These are phyloP conservation scores for Stenodera caucasica DNA, from an alignment of 2,888 invertebrate genomes.

Conservation along the genomic window DNA sequence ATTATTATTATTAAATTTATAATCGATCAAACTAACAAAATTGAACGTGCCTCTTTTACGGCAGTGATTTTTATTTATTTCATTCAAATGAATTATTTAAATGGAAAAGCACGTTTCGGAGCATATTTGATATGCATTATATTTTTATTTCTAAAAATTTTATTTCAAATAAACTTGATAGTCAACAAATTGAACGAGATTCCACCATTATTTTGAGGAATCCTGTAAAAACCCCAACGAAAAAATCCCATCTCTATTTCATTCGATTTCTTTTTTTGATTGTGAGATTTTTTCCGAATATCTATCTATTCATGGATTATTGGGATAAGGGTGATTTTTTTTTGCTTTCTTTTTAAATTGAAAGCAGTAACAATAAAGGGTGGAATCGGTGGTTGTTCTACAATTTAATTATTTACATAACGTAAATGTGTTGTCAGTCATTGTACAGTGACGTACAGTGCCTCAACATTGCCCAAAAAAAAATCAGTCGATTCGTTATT, in stretches of 20 bases:
- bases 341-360: too few relatives aligned
- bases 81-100: background rate
- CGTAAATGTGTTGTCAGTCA: conserved; percentile 1
- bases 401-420: background rate
- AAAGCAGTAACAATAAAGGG: background rate
- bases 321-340: background rate
- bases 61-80: conserved; percentile 21
- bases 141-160: conserved; percentile 10
- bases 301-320: background rate
- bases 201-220: too few relatives aligned
- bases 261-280: too few relatives aligned
- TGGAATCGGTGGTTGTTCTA: background rate
- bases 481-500: background rate
- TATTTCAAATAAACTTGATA: background rate
- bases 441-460: background rate
- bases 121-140: conserved; percentile 30
- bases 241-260: too few relatives aligned
- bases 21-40: conserved; percentile 27
- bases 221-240: too few relatives aligned
- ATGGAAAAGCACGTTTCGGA: conserved; percentile 19
- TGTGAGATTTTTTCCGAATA: background rate
- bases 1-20: background rate
- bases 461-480: background rate
- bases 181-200: background rate
- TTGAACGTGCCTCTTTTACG: conserved; percentile 18